Evolutionary conservation across 92 coral and sea anemone genomes (phyloP).

Genomic region (Porites evermanni): DNA sequence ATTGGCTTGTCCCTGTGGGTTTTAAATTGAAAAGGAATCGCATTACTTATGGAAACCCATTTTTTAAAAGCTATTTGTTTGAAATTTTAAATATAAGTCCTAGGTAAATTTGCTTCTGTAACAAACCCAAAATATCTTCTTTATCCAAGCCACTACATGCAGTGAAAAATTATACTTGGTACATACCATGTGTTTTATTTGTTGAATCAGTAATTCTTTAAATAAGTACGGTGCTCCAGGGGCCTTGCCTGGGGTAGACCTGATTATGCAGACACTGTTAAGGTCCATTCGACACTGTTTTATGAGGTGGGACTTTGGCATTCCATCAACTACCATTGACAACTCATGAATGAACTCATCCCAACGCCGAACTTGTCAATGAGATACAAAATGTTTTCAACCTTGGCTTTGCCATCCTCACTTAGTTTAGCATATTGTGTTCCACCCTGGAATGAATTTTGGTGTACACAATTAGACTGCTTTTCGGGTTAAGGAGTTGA

Average conservation of each 20-base stretch:
- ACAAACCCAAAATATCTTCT: no score
- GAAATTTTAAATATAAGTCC: no score
- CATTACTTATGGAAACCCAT: no score
- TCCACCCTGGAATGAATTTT: not conserved
- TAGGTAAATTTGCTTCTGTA: no score
- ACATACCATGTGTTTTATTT: no score
- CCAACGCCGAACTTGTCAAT: slow-evolving; percentile 76
- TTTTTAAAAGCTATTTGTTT: no score
- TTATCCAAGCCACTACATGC: no score
- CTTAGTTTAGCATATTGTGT: slow-evolving; percentile 36
- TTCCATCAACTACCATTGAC: not conserved
- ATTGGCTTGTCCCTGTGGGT: slow-evolving; percentile 12
- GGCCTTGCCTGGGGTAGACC: not conserved
- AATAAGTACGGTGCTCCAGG: not conserved
- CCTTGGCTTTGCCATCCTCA: slow-evolving; percentile 57
- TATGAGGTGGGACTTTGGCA: not conserved
- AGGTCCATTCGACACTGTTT: not conserved
- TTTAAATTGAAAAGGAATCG: no score
- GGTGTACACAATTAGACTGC: not conserved
- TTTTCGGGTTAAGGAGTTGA: not conserved
- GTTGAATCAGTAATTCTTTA: not conserved
- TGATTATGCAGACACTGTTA: not conserved
- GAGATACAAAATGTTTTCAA: slow-evolving; percentile 57
- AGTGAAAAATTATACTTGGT: no score
- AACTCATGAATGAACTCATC: slow-evolving; percentile 66